Base-by-base conservation (phyloP, 2,888 invertebrate genomes). In the Hedya salicella region DNA sequence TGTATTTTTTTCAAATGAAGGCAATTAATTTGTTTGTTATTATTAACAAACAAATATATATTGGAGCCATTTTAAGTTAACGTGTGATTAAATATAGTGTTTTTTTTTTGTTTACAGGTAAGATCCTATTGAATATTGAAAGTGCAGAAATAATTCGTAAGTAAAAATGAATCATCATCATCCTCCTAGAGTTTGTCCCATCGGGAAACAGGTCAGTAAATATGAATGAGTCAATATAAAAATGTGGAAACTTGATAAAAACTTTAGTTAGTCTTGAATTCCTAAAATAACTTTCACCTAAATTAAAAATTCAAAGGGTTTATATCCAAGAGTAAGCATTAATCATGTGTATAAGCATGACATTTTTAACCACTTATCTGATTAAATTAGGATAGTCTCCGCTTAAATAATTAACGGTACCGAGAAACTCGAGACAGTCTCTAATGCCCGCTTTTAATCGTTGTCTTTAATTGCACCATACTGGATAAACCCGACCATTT, bases 361-460 rank as follows among this genome's bases (percentile, higher is more conserved):
- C 59, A 60, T 65, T 52, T 59, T 21, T 39, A 39, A 50, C 52
- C 68, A 72, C 63, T 71, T 70, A 73, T 74, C 75, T 71, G 77
- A 78, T 78, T 74, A 78, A 77, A 75, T 72, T 76, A 68, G 73
- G 71, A 76, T 75, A 72, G 71, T 76, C 69, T 17, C 42, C 44
- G 46, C 46, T 46, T 46, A 46, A 63, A 66, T 66, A 66, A 66
- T 66, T 61, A 74, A 71, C 71, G 57, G 71, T 73, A 73, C 73
- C 54, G 60, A 73, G 75, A 76, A 74, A 75, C 72, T 70, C 40
- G 71, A 75, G 70, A 76, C 69, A 68, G 71, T 0, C 66, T 74
- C 70, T 71, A 68, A 74, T 73, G 73, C 72, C 75, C 69, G 71
- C 73, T 75, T 78, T 78, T 76, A 77, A 79, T 78, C 69, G 77